Conservation (phyloP, 1,140 invertebrate species). For the Leptoteleia sp. region DNA sequence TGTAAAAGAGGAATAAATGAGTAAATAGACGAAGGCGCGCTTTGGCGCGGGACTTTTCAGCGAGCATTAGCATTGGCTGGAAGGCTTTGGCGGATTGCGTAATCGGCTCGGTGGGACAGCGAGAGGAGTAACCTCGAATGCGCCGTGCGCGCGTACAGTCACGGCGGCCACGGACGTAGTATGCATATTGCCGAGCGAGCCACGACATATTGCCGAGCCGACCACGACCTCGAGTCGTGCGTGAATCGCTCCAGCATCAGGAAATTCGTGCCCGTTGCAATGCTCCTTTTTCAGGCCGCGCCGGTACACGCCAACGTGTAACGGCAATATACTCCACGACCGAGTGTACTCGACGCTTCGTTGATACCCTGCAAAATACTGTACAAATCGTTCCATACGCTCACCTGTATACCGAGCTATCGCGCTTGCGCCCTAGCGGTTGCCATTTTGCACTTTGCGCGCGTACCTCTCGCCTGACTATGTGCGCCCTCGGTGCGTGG, state of each 20-base stretch:
- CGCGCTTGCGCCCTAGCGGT: slow-evolving; percentile 28
- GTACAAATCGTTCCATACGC: slow-evolving; percentile 65
- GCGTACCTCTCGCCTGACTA: no score
- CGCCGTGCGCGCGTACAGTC: slow-evolving; percentile 19
- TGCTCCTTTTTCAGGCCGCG: slow-evolving; percentile 65
- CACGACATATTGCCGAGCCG: no score
- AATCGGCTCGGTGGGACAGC: slow-evolving; percentile 51
- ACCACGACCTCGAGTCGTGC: slow-evolving; percentile 63
- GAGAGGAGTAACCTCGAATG: slow-evolving; percentile 60
- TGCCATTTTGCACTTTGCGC: slow-evolving; percentile 44
- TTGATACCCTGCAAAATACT: slow-evolving; percentile 64
- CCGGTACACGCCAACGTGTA: slow-evolving; percentile 60
- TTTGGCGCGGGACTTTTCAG: slow-evolving; percentile 5
- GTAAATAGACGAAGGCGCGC: slow-evolving; percentile 11
- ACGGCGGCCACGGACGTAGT: slow-evolving; percentile 33
- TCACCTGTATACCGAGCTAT: slow-evolving; percentile 61
- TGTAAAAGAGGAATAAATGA: slow-evolving; percentile 15
- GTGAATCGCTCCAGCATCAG: slow-evolving; percentile 65
- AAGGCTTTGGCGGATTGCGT: slow-evolving; percentile 52
- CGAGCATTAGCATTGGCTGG: slow-evolving; percentile 26
- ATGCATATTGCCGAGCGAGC: slow-evolving; percentile 32
- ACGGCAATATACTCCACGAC: slow-evolving; percentile 63
- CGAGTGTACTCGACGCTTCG: slow-evolving; percentile 56
- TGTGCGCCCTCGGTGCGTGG: no score
- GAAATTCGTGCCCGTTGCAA: slow-evolving; percentile 58